Evolutionary conservation across 37 sponge, comb jelly and placozoan genomes (phyloP), one percentile per base, ranked within the genome.

Genomic region (Halisarca cf. caerulea): DNA sequence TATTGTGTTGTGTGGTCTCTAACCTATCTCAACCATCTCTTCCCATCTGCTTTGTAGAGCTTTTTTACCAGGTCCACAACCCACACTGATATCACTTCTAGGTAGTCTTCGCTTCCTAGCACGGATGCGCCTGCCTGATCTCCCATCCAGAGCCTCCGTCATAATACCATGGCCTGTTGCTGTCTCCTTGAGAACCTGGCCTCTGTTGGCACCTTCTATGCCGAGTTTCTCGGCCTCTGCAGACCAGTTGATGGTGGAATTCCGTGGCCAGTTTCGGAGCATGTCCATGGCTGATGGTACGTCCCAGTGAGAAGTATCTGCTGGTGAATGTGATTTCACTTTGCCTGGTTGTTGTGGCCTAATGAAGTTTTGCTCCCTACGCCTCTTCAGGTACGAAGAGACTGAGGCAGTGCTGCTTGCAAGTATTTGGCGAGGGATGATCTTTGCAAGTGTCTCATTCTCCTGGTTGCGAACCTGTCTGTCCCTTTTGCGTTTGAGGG

Each of bases 161-260:
- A 45, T 58, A 44, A 69, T 69, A 6, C 58, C 72, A 1, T n/a
- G 71, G 24, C 32, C 44, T 4, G 7, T 24, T 30, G 83, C 83
- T 2, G 43, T 66, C 45, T 83, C 83, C 58, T 83, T 83, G 7
- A 83, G 58, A 25, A 83, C 83, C 59, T 83, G 83, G 0, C 83
- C 72, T 28, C 72, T 30, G 41, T 83, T 83, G 54, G 3, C 25
- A 9, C 66, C 28, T 15, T 53, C 3, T 2, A 68, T 70, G 7
- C 57, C 59, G 14, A 51, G 41, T 8, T 44, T 42, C 66, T 55
- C 32, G 4, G 83, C 70, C 28, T 54, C 54, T 4, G 17, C 27
- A 17, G 82, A 64, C 82, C 82, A 82, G 34, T 82, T 82, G 24
- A 82, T 61, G 1, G 41, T 82, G 2, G 43, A 15, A 21, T 60